These are phyloP conservation scores for Macrosteles quadrilineatus DNA, from an alignment of 1,140 invertebrate genomes.

Conservation along the genomic window DNA sequence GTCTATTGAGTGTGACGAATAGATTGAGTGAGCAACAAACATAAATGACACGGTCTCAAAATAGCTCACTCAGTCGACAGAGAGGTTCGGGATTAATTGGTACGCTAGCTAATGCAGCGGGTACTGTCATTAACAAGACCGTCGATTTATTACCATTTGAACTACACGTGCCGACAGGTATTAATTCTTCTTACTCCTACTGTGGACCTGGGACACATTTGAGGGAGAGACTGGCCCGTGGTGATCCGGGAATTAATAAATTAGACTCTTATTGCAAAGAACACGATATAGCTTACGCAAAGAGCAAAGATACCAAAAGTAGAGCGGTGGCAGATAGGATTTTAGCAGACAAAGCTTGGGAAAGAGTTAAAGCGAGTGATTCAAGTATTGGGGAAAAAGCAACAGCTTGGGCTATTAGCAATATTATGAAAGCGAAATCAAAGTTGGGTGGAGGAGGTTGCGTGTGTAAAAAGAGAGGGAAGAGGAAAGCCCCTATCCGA, in stretches of 20 bases:
- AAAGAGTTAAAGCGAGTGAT: slow-evolving; percentile 48
- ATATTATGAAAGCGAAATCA: slow-evolving; percentile 46
- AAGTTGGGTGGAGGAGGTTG: slow-evolving; percentile 44
- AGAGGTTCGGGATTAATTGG: background rate
- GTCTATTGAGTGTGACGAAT: no score
- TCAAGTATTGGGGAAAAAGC: slow-evolving; percentile 45
- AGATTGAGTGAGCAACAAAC: no score
- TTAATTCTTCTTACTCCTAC: slow-evolving; percentile 52
- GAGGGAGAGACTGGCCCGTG: slow-evolving; percentile 47
- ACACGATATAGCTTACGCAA: slow-evolving; percentile 52
- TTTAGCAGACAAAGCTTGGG: slow-evolving; percentile 48
- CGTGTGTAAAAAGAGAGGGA: slow-evolving; percentile 32
- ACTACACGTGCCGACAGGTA: slow-evolving; percentile 52
- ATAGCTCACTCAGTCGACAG: background rate
- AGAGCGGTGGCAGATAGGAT: slow-evolving; percentile 49
- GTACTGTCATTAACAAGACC: slow-evolving; percentile 16
- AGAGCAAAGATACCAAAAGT: slow-evolving; percentile 45
- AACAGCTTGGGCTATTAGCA: slow-evolving; percentile 44
- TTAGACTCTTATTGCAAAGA: slow-evolving; percentile 51
- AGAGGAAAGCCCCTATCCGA: no score
- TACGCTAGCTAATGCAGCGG: background rate
- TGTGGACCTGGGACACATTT: slow-evolving; percentile 53
- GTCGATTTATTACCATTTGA: slow-evolving; percentile 53
- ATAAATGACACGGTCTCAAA: no score
- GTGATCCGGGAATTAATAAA: slow-evolving; percentile 50